Percentiles rank a stretch among this genome's conserved stretches.
These are phyloP conservation scores for Jordanella pulchra DNA, from an alignment of 2,797 vertebrate genomes.

Conservation along the genomic window DNA sequence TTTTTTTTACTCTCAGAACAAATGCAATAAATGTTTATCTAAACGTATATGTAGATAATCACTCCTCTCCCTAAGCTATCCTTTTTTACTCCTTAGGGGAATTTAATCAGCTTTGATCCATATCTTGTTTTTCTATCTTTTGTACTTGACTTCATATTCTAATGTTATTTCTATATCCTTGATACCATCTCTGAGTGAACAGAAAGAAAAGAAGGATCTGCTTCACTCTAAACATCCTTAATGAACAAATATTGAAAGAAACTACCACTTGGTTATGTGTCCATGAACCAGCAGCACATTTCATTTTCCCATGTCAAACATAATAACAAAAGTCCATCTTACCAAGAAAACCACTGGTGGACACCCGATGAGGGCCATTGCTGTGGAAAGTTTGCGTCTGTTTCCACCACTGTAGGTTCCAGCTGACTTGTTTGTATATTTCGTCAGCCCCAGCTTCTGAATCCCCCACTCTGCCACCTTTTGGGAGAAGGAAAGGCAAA, in stretches of 20 bases:
- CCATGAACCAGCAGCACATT: constrained; percentile 12
- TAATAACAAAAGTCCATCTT: constrained; percentile 62
- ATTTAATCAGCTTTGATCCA: constrained; percentile 30
- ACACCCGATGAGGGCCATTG: constrained; percentile 93
- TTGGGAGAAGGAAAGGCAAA: constrained; percentile 28
- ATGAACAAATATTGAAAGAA: constrained; percentile 36
- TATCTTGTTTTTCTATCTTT: constrained; percentile 15
- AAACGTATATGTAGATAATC: constrained; percentile 45
- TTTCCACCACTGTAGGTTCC: constrained; percentile 97
- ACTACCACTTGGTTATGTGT: constrained; percentile 30
- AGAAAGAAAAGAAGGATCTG: constrained; percentile 19
- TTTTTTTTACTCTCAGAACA: constrained; percentile 13
- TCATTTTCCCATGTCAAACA: constrained; percentile 7
- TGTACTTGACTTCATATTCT: constrained; percentile 4
- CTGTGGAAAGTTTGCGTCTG: constrained; percentile 95
- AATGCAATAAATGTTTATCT: constrained; percentile 18
- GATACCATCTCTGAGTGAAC: constrained; percentile 5
- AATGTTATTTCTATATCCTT: background rate
- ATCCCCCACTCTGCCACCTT: constrained; percentile 98
- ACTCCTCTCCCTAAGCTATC: constrained; percentile 43
- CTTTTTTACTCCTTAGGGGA: constrained; percentile 45
- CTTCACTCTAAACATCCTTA: constrained; percentile 36
- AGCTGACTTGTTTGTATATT: constrained; percentile 89
- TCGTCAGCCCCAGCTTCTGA: constrained; percentile 91
- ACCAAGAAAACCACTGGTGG: constrained; percentile 95